Conservation (phyloP, 2,797 vertebrate species). For the Pithecia hirsuta region DNA sequence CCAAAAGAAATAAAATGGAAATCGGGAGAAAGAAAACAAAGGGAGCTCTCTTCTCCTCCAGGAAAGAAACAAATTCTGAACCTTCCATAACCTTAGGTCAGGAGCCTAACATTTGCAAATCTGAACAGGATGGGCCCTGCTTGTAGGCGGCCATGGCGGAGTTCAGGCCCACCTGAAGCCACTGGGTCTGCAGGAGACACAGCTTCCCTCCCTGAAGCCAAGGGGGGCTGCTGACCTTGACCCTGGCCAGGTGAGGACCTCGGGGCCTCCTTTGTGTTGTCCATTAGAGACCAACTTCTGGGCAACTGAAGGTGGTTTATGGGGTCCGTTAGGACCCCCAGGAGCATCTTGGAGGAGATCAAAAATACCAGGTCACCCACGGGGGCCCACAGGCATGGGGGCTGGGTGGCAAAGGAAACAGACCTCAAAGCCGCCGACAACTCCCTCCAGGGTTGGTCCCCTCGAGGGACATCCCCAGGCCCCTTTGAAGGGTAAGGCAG, state of each 20-base stretch:
- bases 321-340: neutral
- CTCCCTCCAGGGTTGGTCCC: conserved; percentile 59
- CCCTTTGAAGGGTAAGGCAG: neutral
- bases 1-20: neutral
- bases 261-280: neutral
- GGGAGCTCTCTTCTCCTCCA: neutral
- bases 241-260: neutral
- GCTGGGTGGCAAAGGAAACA: neutral
- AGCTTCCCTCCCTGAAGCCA: neutral
- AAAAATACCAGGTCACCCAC: neutral
- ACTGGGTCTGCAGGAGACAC: neutral
- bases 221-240: neutral
- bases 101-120: conserved; percentile 22
- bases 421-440: conserved; percentile 4
- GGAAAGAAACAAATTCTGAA: conserved; percentile 35
- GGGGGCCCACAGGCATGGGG: neutral
- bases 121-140: neutral
- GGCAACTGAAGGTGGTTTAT: neutral
- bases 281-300: neutral
- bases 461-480: neutral
- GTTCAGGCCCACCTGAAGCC: neutral
- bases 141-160: neutral
- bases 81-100: neutral
- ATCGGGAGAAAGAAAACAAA: conserved; percentile 17
- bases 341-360: neutral